A percentile compares a stretch with the other conserved stretches of the same genome.
These are phyloP conservation scores for Thrips palmi DNA, from an alignment of 1,140 invertebrate genomes.

Conservation along the genomic window DNA sequence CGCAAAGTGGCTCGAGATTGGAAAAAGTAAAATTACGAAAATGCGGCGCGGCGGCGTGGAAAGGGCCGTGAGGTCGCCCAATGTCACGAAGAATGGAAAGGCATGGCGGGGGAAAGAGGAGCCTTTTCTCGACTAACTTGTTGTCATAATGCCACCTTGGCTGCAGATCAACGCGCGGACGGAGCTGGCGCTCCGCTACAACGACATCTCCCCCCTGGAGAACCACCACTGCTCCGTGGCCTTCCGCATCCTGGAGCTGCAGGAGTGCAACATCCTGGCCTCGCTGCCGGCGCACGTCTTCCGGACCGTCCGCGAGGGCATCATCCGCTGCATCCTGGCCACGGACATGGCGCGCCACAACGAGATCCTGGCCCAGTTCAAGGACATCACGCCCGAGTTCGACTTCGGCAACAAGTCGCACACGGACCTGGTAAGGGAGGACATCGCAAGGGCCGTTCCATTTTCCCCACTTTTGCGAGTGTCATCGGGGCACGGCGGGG, in stretches of 20 bases:
- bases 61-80: too few species aligned
- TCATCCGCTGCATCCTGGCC: slow-evolving; percentile 67
- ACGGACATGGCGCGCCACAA: slow-evolving; percentile 80
- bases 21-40: too few species aligned
- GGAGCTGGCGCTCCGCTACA: slow-evolving; percentile 67
- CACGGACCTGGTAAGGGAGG: slow-evolving; percentile 54
- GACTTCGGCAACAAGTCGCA: slow-evolving; percentile 57
- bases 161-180: slow-evolving; percentile 78
- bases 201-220: slow-evolving; percentile 75
- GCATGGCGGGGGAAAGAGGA: too few species aligned
- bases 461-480: too few species aligned
- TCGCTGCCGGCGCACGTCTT: slow-evolving; percentile 43
- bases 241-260: slow-evolving; percentile 57
- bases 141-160: slow-evolving; percentile 17
- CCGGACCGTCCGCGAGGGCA: slow-evolving; percentile 49
- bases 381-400: slow-evolving; percentile 46
- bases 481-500: too few species aligned
- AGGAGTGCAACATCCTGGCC: slow-evolving; percentile 59
- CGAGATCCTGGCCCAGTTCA: slow-evolving; percentile 64
- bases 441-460: too few species aligned
- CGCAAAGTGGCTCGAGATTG: too few species aligned
- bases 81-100: too few species aligned
- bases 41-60: too few species aligned
- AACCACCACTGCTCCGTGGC: slow-evolving; percentile 80
- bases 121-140: background rate